Percentiles rank a stretch among this genome's conserved stretches.
Conservation (phyloP, 2,888 invertebrate species). For the Hoplodrina ambigua region DNA sequence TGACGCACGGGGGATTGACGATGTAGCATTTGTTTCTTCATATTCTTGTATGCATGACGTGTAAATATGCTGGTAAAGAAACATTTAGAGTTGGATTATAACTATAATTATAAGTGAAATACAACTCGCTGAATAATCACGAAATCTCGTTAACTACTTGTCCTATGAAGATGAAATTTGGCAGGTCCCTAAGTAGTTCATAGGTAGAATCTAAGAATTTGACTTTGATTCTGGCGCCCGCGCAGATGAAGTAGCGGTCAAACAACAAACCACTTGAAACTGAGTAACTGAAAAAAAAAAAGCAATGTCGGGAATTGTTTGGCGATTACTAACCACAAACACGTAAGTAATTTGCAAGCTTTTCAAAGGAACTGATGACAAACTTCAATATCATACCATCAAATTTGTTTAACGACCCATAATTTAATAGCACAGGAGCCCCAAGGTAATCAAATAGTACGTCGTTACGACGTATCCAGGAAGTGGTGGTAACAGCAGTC, state of each 20-base stretch:
- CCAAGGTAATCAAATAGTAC: conserved; percentile 66
- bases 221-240: no score
- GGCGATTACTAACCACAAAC: conserved; percentile 11
- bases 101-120: no score
- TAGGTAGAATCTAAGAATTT: no score
- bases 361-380: conserved; percentile 52
- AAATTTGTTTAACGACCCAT: conserved; percentile 59
- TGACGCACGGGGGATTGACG: conserved; percentile 62
- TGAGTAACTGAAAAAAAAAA: background rate
- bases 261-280: no score
- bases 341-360: conserved; percentile 42
- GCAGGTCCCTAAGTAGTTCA: no score
- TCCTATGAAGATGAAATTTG: no score
- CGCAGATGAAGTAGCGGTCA: no score
- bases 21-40: conserved; percentile 49
- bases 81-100: conserved; percentile 14
- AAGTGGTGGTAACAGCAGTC: conserved; percentile 68
- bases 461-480: conserved; percentile 63
- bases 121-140: background rate
- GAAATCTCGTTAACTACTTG: no score
- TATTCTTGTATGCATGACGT: conserved; percentile 43
- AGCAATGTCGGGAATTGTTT: background rate
- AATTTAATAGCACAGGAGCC: conserved; percentile 56
- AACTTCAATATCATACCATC: conserved; percentile 57
- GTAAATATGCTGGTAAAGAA: conserved; percentile 30